Evolutionary conservation across 2,888 invertebrate species (phyloP).

Genomic region (Dolichopus griseipennis): DNA sequence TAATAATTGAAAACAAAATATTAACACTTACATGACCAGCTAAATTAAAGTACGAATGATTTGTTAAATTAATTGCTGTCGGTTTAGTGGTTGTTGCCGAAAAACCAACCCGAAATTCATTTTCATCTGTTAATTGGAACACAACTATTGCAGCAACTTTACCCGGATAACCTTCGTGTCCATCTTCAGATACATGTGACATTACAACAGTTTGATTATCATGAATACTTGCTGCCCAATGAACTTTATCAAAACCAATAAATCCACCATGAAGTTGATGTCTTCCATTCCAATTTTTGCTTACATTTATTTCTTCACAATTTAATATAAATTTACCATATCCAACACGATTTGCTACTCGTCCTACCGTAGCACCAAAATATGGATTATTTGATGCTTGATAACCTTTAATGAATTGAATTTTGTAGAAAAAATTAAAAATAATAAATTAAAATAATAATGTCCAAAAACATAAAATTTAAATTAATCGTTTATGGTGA

Average conservation of each 20-base stretch:
- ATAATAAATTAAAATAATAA: too few species aligned
- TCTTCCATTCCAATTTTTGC: slow-evolving; percentile 59
- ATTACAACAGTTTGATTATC: slow-evolving; percentile 50
- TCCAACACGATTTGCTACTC: slow-evolving; percentile 74
- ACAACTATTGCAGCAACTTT: slow-evolving; percentile 59
- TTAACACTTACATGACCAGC: slow-evolving; percentile 58
- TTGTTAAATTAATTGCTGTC: slow-evolving; percentile 79
- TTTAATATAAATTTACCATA: slow-evolving; percentile 62
- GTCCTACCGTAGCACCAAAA: slow-evolving; percentile 80
- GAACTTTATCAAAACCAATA: slow-evolving; percentile 71
- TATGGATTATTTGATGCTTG: slow-evolving; percentile 61
- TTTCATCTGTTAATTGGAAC: slow-evolving; percentile 63
- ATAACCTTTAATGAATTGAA: slow-evolving; percentile 50
- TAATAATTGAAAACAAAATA: neutral
- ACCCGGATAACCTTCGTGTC: slow-evolving; percentile 86
- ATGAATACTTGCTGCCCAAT: slow-evolving; percentile 49
- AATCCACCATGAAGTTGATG: slow-evolving; percentile 76
- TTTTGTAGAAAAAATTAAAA: neutral
- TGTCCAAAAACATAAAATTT: too few species aligned
- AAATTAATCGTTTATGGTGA: too few species aligned
- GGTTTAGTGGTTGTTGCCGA: slow-evolving; percentile 65
- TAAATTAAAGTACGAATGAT: slow-evolving; percentile 85
- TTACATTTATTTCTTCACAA: slow-evolving; percentile 59
- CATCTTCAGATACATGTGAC: slow-evolving; percentile 65
- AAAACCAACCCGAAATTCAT: slow-evolving; percentile 66